These are phyloP conservation scores for Balearica regulorum DNA, from an alignment of 2,797 vertebrate genomes.

Conservation along the genomic window DNA sequence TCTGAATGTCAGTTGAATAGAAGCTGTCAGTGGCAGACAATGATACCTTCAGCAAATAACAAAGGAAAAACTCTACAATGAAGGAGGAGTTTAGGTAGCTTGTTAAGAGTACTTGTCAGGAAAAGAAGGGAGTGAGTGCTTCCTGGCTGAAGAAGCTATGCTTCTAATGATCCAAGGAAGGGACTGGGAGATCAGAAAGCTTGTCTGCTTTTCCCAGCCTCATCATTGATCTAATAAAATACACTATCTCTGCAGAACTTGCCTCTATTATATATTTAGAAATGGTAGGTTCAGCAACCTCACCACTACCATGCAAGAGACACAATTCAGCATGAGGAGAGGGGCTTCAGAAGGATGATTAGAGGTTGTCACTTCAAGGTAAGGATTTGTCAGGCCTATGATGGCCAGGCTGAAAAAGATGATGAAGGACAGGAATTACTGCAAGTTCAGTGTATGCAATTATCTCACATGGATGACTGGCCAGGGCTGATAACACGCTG, in stretches of 20 bases:
- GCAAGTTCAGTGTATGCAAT: neutral
- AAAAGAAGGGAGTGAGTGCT: neutral
- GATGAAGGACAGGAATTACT: neutral
- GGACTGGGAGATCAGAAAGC: neutral
- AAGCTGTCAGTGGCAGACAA: slow-evolving; percentile 1
- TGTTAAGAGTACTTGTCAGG: neutral
- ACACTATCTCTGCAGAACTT: neutral
- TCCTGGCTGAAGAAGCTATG: neutral
- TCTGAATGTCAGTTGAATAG: slow-evolving; percentile 1
- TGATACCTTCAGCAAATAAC: neutral
- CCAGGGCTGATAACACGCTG: neutral
- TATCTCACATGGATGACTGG: neutral
- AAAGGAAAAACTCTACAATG: neutral
- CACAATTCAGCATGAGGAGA: neutral
- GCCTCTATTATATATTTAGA: neutral
- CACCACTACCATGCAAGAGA: neutral
- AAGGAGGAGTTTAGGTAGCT: neutral
- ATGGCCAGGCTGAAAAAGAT: neutral
- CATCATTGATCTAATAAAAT: neutral
- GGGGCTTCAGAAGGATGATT: neutral
- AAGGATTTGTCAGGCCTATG: neutral
- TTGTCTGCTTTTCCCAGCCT: neutral
- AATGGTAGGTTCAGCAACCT: neutral
- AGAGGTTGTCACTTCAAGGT: neutral
- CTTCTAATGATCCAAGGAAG: neutral